Percentiles rank a stretch among this genome's conserved stretches.
Conservation (phyloP, 23 tunicate genomes). For the Styela clava region DNA sequence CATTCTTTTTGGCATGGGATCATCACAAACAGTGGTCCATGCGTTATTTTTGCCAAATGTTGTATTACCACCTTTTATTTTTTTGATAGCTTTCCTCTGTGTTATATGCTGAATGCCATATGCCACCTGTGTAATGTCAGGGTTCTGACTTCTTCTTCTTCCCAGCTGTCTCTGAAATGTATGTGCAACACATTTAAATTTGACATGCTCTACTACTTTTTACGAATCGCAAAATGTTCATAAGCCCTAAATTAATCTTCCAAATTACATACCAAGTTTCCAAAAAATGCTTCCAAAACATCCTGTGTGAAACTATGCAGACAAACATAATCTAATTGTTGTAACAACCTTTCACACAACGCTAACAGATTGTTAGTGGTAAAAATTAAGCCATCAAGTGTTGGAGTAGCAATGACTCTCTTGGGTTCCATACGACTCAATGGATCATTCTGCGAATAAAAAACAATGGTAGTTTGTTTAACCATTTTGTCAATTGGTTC, state of each 20-base stretch:
- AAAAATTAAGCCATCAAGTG: slow-evolving; percentile 37
- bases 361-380: slow-evolving; percentile 29
- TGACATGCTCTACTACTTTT: no score
- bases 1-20: slow-evolving; percentile 2
- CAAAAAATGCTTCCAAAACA: slow-evolving; percentile 59
- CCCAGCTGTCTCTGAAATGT: no score
- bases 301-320: slow-evolving; percentile 44
- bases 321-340: slow-evolving; percentile 12
- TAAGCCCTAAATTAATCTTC: no score
- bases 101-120: slow-evolving; percentile 13
- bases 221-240: no score
- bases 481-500: no score
- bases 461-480: no score
- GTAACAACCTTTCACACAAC: not conserved
- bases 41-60: slow-evolving; percentile 32
- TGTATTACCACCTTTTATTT: slow-evolving; percentile 42
- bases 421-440: slow-evolving; percentile 1
- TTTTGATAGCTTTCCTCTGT: slow-evolving; percentile 34
- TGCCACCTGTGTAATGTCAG: slow-evolving; percentile 23
- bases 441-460: not conserved
- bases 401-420: slow-evolving; percentile 25
- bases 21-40: slow-evolving; percentile 11
- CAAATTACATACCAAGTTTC: slow-evolving; percentile 49
- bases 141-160: no score
- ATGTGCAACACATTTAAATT: slow-evolving; percentile 4